Conservation (phyloP, 2,888 invertebrate genomes). For the Rhimphoctona megacephalus region DNA sequence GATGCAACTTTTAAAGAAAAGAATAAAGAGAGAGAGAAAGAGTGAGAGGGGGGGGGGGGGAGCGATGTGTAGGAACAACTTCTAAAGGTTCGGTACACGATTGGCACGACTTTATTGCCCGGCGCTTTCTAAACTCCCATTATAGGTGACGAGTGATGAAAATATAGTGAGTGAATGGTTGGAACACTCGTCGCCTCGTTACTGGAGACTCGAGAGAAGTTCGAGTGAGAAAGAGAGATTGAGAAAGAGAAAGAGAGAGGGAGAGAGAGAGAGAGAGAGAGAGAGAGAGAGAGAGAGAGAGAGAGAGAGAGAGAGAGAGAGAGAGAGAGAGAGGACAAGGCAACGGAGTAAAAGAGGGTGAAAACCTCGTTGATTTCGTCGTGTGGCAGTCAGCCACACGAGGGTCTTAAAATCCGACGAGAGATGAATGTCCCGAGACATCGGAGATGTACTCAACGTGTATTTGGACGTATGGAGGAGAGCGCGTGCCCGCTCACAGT, state of each 20-base stretch:
- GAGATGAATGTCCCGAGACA: constrained; percentile 81
- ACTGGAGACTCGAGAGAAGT: constrained; percentile 19
- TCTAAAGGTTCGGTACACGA: constrained; percentile 29
- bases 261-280: constrained; percentile 13
- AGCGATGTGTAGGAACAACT: constrained; percentile 23
- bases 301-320: constrained; percentile 32
- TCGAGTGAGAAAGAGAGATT: constrained; percentile 20
- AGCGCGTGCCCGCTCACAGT: constrained; percentile 44
- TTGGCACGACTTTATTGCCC: constrained; percentile 40
- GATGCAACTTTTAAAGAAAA: constrained; percentile 7
- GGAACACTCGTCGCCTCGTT: constrained; percentile 58
- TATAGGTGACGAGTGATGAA: constrained; percentile 39
- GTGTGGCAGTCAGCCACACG: constrained; percentile 62
- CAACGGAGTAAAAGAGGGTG: constrained; percentile 46
- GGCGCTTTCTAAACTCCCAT: constrained; percentile 39
- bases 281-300: constrained; percentile 38
- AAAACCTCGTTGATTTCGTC: constrained; percentile 60
- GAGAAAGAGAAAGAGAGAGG: too few species aligned
- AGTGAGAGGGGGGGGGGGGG: constrained; percentile 2
- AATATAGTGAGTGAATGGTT: constrained; percentile 41
- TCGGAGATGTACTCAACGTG: constrained; percentile 82
- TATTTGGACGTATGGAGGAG: constrained; percentile 73
- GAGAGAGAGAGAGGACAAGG: constrained; percentile 25
- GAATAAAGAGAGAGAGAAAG: background rate
- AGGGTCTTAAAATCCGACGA: constrained; percentile 71